phyloP scores from a whole-genome alignment of 1,140 invertebrate species.

The Eumeta japonica region DNA sequence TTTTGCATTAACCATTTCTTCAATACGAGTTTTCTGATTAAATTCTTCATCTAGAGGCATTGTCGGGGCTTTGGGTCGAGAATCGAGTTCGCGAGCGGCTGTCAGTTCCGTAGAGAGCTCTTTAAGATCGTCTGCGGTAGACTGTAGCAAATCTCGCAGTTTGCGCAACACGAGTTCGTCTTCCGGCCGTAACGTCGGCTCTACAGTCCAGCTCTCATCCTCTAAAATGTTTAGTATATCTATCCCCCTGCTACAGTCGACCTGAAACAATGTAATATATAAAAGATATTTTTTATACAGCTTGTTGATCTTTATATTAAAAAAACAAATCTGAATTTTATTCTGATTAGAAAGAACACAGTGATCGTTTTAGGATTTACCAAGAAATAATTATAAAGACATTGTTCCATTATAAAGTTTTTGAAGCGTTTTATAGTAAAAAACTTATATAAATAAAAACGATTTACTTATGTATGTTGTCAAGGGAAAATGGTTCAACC shows the following conservation, averaged over 20 bases:
- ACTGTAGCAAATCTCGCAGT: constrained; percentile 46
- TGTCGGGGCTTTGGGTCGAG: constrained; percentile 32
- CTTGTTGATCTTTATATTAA: too few relatives aligned
- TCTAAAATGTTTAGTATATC: constrained; percentile 47
- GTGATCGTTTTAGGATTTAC: too few relatives aligned
- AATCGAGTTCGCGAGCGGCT: constrained; percentile 27
- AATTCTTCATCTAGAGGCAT: constrained; percentile 49
- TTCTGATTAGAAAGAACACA: too few relatives aligned
- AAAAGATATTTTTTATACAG: too few relatives aligned
- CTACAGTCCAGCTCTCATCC: constrained; percentile 39
- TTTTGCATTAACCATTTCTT: constrained; percentile 51
- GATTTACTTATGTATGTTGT: too few relatives aligned
- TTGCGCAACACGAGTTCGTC: constrained; percentile 43
- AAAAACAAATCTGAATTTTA: too few relatives aligned
- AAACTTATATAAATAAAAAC: too few relatives aligned
- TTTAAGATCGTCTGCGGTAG: constrained; percentile 48
- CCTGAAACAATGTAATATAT: constrained; percentile 22
- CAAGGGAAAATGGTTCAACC: too few relatives aligned
- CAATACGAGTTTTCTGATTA: constrained; percentile 50
- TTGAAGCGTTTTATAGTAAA: too few relatives aligned
- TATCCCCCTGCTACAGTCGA: constrained; percentile 44
- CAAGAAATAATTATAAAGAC: too few relatives aligned
- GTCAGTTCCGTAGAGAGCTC: constrained; percentile 38
- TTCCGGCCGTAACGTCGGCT: constrained; percentile 43
- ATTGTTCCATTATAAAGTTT: too few relatives aligned